Conservation (phyloP, 2,888 invertebrate species). For the Spilosoma lubricipeda region DNA sequence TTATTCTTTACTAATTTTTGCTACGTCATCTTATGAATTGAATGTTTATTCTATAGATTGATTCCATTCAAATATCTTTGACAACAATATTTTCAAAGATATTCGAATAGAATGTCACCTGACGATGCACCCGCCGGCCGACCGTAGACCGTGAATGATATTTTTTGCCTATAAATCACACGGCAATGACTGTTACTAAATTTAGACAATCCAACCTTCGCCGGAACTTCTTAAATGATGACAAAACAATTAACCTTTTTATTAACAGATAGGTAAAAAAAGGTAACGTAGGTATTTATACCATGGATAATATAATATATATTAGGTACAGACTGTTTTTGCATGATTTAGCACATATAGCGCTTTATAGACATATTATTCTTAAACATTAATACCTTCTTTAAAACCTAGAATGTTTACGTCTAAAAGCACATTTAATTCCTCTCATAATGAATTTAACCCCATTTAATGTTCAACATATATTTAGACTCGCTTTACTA, state of each 20-base stretch:
- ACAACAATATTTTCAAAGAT: slow-evolving; percentile 12
- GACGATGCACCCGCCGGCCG: slow-evolving; percentile 44
- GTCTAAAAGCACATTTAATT: not conserved
- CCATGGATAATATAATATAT: slow-evolving; percentile 1
- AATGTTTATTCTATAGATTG: too few relatives aligned
- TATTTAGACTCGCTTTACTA: not conserved
- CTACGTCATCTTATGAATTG: slow-evolving; percentile 17
- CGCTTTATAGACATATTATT: too few relatives aligned
- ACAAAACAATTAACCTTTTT: slow-evolving; percentile 19
- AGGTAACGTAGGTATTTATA: not conserved
- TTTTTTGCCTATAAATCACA: slow-evolving; percentile 46
- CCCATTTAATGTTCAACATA: not conserved
- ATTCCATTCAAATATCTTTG: too few relatives aligned
- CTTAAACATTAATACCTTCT: not conserved
- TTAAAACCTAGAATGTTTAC: not conserved
- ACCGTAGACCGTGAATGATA: slow-evolving; percentile 53
- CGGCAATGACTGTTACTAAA: slow-evolving; percentile 43
- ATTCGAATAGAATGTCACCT: slow-evolving; percentile 33
- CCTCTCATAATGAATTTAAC: not conserved
- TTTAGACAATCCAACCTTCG: slow-evolving; percentile 48
- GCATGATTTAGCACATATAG: not conserved
- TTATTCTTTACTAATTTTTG: slow-evolving; percentile 3
- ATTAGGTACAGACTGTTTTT: too few relatives aligned
- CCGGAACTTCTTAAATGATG: slow-evolving; percentile 32
- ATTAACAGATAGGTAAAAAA: slow-evolving; percentile 9